Conservation (phyloP, 37 sponge, comb jelly and placozoan genomes). For the Oscarella lobularis region DNA sequence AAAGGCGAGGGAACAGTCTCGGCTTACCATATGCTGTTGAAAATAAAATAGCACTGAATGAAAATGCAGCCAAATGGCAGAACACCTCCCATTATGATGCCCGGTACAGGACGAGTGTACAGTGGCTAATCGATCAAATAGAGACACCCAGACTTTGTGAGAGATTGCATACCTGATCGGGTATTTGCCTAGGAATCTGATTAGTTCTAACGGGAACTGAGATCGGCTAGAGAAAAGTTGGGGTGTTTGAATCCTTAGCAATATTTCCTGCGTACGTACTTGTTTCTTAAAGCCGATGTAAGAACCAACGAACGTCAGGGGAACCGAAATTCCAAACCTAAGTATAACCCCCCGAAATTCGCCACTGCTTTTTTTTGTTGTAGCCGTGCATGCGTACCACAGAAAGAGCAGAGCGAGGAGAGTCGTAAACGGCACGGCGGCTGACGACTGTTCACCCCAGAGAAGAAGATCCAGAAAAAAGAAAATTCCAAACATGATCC, state of each 20-base stretch:
- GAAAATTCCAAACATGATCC: constrained; percentile 65
- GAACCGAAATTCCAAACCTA: constrained; percentile 85
- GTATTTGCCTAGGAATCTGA: constrained; percentile 97
- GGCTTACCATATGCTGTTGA: constrained; percentile 92
- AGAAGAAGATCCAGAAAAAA: constrained; percentile 85
- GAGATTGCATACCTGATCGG: constrained; percentile 78
- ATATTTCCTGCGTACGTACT: constrained; percentile 33
- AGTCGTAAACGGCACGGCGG: constrained; percentile 96
- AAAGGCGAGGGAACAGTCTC: neutral
- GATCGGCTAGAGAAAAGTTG: constrained; percentile 27
- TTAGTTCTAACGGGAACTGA: constrained; percentile 80
- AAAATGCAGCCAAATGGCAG: constrained; percentile 97
- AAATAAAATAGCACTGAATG: constrained; percentile 94
- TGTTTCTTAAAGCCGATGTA: constrained; percentile 83
- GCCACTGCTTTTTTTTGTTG: no score
- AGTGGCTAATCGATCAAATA: neutral
- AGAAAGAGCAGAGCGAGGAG: constrained; percentile 78
- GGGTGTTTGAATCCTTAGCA: no score
- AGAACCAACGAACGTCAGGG: constrained; percentile 93
- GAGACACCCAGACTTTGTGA: constrained; percentile 1
- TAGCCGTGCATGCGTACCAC: constrained; percentile 37
- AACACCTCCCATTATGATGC: constrained; percentile 90
- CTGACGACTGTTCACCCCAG: constrained; percentile 81
- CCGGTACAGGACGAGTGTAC: constrained; percentile 45
- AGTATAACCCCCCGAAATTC: no score